Evolutionary conservation across 2,113 vertebrate genomes (phyloP).

Genomic region (Heterocephalus glaber): DNA sequence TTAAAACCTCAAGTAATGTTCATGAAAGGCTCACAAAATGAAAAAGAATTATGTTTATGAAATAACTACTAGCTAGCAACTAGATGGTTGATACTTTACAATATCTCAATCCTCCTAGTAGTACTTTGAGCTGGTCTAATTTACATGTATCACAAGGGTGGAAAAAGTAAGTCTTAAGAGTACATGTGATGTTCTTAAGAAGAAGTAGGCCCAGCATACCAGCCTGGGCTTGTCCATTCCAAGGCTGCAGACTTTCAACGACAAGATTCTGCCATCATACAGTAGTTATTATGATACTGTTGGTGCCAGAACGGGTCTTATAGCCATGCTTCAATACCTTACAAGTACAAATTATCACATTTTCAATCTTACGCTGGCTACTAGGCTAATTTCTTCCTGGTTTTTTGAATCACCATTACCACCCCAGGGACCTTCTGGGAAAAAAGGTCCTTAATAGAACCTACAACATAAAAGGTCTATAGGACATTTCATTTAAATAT

Average conservation of each 20-base stretch:
- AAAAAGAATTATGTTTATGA: neutral
- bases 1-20: conserved; percentile 14
- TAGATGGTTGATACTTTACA: neutral
- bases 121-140: neutral
- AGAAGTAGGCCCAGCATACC: neutral
- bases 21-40: neutral
- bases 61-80: neutral
- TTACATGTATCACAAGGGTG: neutral
- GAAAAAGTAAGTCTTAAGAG: neutral
- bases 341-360: neutral
- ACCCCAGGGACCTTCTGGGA: neutral
- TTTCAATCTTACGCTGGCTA: neutral
- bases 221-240: neutral
- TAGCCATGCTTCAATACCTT: neutral
- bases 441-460: neutral
- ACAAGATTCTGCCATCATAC: neutral
- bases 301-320: neutral
- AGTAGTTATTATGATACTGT: neutral
- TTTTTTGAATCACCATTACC: neutral
- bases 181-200: neutral
- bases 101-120: neutral
- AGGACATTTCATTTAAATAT: neutral
- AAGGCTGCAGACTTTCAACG: neutral
- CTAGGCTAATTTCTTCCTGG: neutral
- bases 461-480: neutral